These are phyloP conservation scores for Malurus melanocephalus DNA, from an alignment of 2,113 vertebrate genomes.

Conservation along the genomic window DNA sequence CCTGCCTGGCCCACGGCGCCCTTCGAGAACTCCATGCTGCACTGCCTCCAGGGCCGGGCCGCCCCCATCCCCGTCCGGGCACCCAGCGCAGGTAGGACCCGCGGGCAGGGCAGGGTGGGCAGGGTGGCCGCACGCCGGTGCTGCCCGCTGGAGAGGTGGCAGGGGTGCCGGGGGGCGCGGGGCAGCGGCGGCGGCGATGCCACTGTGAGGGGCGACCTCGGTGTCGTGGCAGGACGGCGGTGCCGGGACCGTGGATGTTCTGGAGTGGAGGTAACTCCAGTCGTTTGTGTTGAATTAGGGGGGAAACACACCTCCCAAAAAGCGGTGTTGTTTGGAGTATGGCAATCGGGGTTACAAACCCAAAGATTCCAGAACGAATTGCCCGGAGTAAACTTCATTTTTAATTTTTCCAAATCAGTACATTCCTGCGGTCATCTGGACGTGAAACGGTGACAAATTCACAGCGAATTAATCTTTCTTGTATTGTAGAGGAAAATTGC, in stretches of 20 bases:
- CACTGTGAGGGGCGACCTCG: too few species aligned
- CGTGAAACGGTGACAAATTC: background rate
- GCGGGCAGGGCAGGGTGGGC: background rate
- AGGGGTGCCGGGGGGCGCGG: too few species aligned
- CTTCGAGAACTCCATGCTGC: conserved; percentile 94
- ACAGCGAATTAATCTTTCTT: background rate
- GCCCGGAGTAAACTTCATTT: background rate
- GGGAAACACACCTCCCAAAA: accelerated
- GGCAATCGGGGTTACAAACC: too few species aligned
- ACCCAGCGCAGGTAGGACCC: conserved; percentile 85
- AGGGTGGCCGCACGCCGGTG: background rate
- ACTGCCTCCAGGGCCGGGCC: conserved; percentile 87
- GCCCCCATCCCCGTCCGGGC: conserved; percentile 85
- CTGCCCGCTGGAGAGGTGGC: background rate
- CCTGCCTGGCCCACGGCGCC: conserved; percentile 86
- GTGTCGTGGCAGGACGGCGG: background rate
- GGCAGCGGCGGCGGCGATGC: background rate
- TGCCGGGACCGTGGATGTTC: accelerated
- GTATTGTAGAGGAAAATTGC: background rate
- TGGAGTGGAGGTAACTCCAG: background rate
- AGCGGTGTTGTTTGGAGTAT: background rate
- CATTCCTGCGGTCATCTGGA: background rate
- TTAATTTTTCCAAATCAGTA: background rate
- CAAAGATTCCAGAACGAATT: background rate
- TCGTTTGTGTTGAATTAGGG: background rate